phyloP scores from a whole-genome alignment of 2,797 vertebrate species.

The Sebastes itinus region DNA sequence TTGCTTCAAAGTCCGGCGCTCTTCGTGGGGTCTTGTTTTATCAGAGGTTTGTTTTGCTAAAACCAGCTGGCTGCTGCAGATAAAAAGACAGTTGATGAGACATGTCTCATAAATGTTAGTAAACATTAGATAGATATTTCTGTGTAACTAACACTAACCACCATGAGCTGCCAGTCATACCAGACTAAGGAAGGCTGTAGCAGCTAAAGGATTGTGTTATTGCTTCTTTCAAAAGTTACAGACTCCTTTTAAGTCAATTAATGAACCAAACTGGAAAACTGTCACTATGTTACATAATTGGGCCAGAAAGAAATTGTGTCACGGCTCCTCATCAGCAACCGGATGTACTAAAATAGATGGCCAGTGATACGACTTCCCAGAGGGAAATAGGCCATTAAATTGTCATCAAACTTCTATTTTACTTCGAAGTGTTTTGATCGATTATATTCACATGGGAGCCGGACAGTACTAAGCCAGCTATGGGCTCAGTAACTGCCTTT shows the following conservation, averaged over 20 bases:
- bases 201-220: not conserved
- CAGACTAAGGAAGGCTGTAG: not conserved
- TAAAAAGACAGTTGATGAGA: not conserved
- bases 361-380: slow-evolving; percentile 8
- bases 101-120: not conserved
- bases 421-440: not conserved
- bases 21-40: too few species aligned
- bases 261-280: not conserved
- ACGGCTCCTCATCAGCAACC: slow-evolving; percentile 23
- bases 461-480: not conserved
- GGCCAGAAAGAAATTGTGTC: not conserved
- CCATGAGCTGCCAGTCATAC: not conserved
- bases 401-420: slow-evolving; percentile 10
- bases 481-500: not conserved
- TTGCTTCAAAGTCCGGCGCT: too few species aligned
- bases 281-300: slow-evolving; percentile 31
- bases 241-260: not conserved
- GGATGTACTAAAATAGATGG: slow-evolving; percentile 56
- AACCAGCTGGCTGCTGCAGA: not conserved
- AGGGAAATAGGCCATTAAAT: slow-evolving; percentile 42
- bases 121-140: not conserved
- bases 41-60: not conserved
- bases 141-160: too few species aligned
- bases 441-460: not conserved
- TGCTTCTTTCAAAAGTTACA: not conserved